Percentiles rank a stretch among this genome's conserved stretches.
These are phyloP conservation scores for Rhynchopsitta pachyrhyncha DNA, from an alignment of 2,113 vertebrate species.

Conservation along the genomic window DNA sequence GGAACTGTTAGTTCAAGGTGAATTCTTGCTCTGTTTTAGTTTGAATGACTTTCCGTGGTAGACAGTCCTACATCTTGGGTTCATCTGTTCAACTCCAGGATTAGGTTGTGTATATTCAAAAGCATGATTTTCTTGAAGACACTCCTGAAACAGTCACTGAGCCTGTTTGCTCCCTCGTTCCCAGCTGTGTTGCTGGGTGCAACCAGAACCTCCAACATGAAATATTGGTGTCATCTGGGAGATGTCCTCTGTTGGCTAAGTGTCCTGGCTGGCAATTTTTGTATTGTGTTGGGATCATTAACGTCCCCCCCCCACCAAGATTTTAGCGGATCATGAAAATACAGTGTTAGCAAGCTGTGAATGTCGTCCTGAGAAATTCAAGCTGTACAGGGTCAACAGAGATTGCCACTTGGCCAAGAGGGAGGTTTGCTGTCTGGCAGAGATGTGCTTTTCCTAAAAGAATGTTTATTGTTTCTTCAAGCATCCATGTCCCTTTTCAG, in stretches of 20 bases:
- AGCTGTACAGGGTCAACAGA: not conserved
- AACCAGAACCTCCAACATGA: not conserved
- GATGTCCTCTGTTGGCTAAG: not conserved
- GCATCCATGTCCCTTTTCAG: not conserved
- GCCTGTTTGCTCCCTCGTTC: not conserved
- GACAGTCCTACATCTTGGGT: not conserved
- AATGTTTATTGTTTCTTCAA: not conserved
- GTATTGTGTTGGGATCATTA: not conserved
- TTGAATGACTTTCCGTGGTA: not conserved
- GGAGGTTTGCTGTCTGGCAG: not conserved
- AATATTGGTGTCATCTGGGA: not conserved
- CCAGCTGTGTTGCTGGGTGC: not conserved
- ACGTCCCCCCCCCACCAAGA: not conserved
- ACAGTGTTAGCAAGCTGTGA: not conserved
- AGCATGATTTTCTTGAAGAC: not conserved
- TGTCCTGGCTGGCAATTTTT: not conserved
- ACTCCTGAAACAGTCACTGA: not conserved
- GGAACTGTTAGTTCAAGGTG: slow-evolving; percentile 29
- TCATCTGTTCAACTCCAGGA: not conserved
- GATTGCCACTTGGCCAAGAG: not conserved
- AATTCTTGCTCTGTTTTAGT: slow-evolving; percentile 26
- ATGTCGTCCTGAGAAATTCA: not conserved
- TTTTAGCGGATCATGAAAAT: not conserved
- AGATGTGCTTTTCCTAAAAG: not conserved
- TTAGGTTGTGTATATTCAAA: not conserved